Evolutionary conservation across 2,888 invertebrate genomes (phyloP).

Genomic region (Hemaris fuciformis): DNA sequence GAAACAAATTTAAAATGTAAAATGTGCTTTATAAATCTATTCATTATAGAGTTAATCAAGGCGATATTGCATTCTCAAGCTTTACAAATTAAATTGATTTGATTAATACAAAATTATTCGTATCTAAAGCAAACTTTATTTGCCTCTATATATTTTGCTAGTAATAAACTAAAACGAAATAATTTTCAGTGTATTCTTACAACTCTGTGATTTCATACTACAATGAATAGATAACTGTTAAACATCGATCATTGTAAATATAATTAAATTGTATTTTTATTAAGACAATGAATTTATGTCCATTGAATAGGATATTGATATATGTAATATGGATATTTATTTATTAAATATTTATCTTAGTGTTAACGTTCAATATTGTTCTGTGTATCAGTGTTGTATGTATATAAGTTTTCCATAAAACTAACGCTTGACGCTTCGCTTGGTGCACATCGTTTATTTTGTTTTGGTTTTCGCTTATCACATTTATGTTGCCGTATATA

Average conservation of each 20-base stretch:
- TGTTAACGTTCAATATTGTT: slow-evolving; percentile 49
- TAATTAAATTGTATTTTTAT: slow-evolving; percentile 50
- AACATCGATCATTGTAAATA: slow-evolving; percentile 65
- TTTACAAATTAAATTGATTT: background rate
- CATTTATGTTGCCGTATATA: slow-evolving; percentile 63
- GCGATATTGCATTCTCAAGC: background rate
- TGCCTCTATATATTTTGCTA: background rate
- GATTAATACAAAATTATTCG: background rate
- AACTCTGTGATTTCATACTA: slow-evolving; percentile 27
- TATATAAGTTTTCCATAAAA: slow-evolving; percentile 55
- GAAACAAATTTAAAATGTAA: slow-evolving; percentile 30
- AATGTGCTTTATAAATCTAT: slow-evolving; percentile 23
- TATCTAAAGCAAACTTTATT: background rate
- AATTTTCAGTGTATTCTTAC: slow-evolving; percentile 23
- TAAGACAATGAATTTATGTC: slow-evolving; percentile 61
- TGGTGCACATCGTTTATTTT: slow-evolving; percentile 42
- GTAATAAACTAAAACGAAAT: slow-evolving; percentile 11
- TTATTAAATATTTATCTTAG: slow-evolving; percentile 63
- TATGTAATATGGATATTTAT: slow-evolving; percentile 25
- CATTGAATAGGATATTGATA: slow-evolving; percentile 54
- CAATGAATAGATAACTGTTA: slow-evolving; percentile 38
- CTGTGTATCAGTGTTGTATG: slow-evolving; percentile 61
- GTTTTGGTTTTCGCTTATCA: slow-evolving; percentile 45
- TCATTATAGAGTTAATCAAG: slow-evolving; percentile 27
- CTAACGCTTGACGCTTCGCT: slow-evolving; percentile 66